These are phyloP conservation scores for Ptychoptera albimana DNA, from an alignment of 2,888 invertebrate genomes.

Conservation along the genomic window DNA sequence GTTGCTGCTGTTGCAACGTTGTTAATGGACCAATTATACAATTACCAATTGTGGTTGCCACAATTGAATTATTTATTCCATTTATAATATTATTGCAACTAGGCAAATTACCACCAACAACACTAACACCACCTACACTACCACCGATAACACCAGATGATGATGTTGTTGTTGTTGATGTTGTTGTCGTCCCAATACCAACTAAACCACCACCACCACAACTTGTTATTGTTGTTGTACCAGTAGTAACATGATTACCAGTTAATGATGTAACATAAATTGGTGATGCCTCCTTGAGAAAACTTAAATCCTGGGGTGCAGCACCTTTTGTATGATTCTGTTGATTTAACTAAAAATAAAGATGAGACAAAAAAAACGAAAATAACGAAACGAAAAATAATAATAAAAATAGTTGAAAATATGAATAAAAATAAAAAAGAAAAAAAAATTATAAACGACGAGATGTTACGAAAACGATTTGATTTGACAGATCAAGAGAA, in stretches of 20 bases:
- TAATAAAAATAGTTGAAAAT: conserved; percentile 7
- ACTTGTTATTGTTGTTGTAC: conserved; percentile 35
- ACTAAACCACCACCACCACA: no score
- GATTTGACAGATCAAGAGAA: not conserved
- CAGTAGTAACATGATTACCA: conserved; percentile 34
- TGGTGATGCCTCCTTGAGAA: conserved; percentile 64
- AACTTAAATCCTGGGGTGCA: conserved; percentile 51
- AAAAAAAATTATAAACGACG: not conserved
- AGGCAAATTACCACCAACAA: conserved; percentile 2
- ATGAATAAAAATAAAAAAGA: conserved; percentile 1
- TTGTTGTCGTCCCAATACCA: conserved; percentile 14
- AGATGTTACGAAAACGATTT: not conserved
- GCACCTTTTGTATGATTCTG: conserved; percentile 30
- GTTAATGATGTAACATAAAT: conserved; percentile 68
- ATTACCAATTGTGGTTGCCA: conserved; percentile 6
- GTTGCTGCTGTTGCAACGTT: conserved; percentile 4
- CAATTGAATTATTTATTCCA: not conserved
- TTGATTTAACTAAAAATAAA: conserved; percentile 20
- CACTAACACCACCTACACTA: conserved; percentile 1
- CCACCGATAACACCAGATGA: conserved; percentile 11
- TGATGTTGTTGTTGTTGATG: conserved; percentile 21
- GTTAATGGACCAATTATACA: conserved; percentile 4
- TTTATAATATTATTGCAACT: not conserved
- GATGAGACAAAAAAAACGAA: conserved; percentile 1
- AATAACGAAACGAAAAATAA: not conserved